Conservation (phyloP, 2,888 invertebrate genomes). For the Apomyelois bistriatella region DNA sequence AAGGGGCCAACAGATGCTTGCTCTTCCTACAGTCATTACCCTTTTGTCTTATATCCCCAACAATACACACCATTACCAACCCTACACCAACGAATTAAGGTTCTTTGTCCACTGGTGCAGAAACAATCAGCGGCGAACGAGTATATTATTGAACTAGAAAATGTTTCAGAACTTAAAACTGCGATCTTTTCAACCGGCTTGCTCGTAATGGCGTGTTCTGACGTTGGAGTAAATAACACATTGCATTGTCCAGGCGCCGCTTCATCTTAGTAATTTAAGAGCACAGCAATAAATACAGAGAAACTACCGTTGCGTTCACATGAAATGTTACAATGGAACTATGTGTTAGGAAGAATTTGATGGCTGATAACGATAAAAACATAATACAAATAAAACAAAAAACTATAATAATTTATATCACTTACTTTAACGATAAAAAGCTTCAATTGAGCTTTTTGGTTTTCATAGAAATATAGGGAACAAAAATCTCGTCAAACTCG, state of each 20-base stretch:
- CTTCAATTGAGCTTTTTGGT: no score
- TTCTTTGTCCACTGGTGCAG: conserved; percentile 26
- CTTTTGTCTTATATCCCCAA: conserved; percentile 56
- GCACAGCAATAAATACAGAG: neutral
- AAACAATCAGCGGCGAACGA: conserved; percentile 44
- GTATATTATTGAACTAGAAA: conserved; percentile 60
- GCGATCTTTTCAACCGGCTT: conserved; percentile 37
- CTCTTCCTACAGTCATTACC: conserved; percentile 60
- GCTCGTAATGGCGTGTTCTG: conserved; percentile 21
- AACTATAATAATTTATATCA: no score
- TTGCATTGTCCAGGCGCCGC: conserved; percentile 10
- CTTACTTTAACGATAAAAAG: no score
- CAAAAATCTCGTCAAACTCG: no score
- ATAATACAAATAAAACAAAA: no score
- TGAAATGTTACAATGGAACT: neutral
- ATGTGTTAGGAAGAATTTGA: no score
- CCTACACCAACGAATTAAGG: conserved; percentile 28
- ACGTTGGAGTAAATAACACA: conserved; percentile 23
- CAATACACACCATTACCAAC: conserved; percentile 27
- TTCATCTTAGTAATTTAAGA: conserved; percentile 7
- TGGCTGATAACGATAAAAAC: no score
- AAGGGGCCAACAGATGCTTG: conserved; percentile 68
- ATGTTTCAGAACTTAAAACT: conserved; percentile 60
- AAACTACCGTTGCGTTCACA: neutral
- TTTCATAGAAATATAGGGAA: no score